phyloP scores from a whole-genome alignment of 2,113 vertebrate genomes.

The cat (Felis catus) region F.catus_Fca126_mat1.0 CM031419.1:219767501-219768000 shows the following conservation, averaged over 20 bases:
- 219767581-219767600: background rate
- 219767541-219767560: background rate
- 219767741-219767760: rapidly evolving
- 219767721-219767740: background rate
- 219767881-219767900: rapidly evolving
- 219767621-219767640: background rate
- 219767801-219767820: rapidly evolving
- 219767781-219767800: rapidly evolving
- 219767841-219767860: background rate
- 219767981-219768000: rapidly evolving
- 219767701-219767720: rapidly evolving
- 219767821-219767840: rapidly evolving
- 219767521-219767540: rapidly evolving
- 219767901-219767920: background rate
- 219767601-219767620: background rate
- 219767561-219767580: background rate
- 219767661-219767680: rapidly evolving
- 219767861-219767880: background rate
- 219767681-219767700: rapidly evolving
- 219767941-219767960: background rate
- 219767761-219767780: too few relatives aligned
- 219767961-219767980: background rate
- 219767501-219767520: background rate
- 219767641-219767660: background rate
- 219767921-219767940: background rate